These are phyloP conservation scores for Hemicordylus capensis DNA, from an alignment of 2,113 vertebrate species.

Conservation along the genomic window DNA sequence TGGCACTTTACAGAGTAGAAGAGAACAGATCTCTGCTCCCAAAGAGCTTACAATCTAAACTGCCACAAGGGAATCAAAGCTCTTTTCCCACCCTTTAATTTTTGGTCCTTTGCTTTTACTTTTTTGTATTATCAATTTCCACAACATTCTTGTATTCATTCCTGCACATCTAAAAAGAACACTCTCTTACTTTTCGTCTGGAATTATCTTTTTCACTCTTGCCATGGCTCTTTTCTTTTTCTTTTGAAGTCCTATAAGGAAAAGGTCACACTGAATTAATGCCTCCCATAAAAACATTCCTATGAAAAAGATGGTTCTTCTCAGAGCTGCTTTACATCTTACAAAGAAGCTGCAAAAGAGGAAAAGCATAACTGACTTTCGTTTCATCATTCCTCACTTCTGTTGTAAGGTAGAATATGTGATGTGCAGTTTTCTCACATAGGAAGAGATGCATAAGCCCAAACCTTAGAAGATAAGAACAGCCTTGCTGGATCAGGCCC, in stretches of 20 bases:
- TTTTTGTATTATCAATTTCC: neutral
- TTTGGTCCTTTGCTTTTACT: neutral
- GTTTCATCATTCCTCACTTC: neutral
- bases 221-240: slow-evolving; percentile 36
- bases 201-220: slow-evolving; percentile 25
- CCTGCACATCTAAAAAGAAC: neutral
- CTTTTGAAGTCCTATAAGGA: slow-evolving; percentile 40
- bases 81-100: neutral
- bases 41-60: no score
- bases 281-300: neutral
- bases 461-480: no score
- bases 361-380: neutral
- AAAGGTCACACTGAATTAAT: neutral
- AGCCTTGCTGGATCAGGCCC: no score
- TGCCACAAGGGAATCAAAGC: no score
- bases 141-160: neutral
- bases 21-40: no score
- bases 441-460: neutral
- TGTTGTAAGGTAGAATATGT: neutral
- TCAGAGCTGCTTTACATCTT: neutral
- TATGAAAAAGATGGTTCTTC: neutral
- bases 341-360: neutral
- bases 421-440: neutral
- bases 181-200: slow-evolving; percentile 64
- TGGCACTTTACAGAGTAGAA: no score